Evolutionary conservation across 1,140 invertebrate species (phyloP).

Genomic region (Drosophila aff.): DNA sequence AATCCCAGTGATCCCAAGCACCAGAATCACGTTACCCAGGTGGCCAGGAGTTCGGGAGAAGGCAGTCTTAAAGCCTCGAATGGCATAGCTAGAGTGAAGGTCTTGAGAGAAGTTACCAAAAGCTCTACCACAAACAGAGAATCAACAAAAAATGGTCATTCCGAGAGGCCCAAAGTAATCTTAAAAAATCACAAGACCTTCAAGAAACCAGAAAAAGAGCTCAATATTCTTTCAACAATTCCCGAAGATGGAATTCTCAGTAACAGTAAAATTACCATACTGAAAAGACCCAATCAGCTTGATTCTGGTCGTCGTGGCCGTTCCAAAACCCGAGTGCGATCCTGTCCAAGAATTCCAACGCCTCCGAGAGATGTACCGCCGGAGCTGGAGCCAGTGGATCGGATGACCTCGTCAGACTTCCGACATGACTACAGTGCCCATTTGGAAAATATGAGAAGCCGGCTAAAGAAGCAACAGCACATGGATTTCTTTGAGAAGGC

Average conservation of each 20-base stretch:
- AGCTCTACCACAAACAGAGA: background rate
- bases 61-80: background rate
- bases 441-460: slow-evolving; percentile 99
- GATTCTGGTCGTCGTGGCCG: background rate
- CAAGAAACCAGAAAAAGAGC: background rate
- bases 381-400: slow-evolving; percentile 47
- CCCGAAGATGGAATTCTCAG: background rate
- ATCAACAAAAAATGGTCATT: background rate
- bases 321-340: background rate
- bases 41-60: background rate
- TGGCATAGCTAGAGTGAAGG: background rate
- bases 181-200: background rate
- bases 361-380: slow-evolving; percentile 30
- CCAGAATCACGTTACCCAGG: background rate
- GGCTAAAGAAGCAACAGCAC: slow-evolving; percentile 98
- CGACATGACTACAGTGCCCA: slow-evolving; percentile 89
- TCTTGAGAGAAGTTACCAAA: background rate
- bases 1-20: background rate
- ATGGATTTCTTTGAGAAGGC: slow-evolving; percentile 98
- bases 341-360: slow-evolving; percentile 10
- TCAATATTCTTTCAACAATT: background rate
- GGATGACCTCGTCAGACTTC: slow-evolving; percentile 69
- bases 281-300: background rate
- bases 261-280: background rate
- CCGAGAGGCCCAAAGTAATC: no score